Percentiles rank a stretch among this genome's conserved stretches.
Conservation (phyloP, 2,888 invertebrate species). For the Caenorhabditis sinica region DNA sequence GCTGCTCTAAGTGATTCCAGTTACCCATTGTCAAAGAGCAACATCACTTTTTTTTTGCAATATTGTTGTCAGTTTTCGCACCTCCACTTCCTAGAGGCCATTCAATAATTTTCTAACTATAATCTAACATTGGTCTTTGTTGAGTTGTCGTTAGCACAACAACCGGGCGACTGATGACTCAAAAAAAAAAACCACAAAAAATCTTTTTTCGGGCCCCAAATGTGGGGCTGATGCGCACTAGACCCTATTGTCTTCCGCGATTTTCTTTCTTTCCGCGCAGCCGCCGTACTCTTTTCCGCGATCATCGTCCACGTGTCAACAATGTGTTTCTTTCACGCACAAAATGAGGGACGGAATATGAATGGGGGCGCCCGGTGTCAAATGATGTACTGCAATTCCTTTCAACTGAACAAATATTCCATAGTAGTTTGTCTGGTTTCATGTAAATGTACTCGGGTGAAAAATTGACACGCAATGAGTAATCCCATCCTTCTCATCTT, state of each 20-base stretch:
- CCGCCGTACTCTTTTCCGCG: conserved; percentile 13
- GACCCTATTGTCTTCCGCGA: conserved; percentile 49
- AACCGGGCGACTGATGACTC: conserved; percentile 32
- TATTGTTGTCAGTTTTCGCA: conserved; percentile 30
- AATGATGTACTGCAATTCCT: conserved; percentile 58
- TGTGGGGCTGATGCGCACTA: conserved; percentile 27
- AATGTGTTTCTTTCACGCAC: conserved; percentile 40
- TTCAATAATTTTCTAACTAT: conserved; percentile 22
- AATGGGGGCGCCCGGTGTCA: conserved; percentile 44
- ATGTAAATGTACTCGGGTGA: conserved; percentile 33
- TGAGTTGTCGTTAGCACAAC: conserved; percentile 19
- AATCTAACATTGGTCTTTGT: conserved; percentile 41
- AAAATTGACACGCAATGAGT: conserved; percentile 36
- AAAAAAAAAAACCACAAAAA: conserved; percentile 9
- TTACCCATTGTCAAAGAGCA: conserved; percentile 18
- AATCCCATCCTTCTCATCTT: conserved; percentile 25
- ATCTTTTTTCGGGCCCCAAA: conserved; percentile 32
- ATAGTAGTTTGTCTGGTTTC: conserved; percentile 51
- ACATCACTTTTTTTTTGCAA: conserved; percentile 17
- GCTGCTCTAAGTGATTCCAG: conserved; percentile 13
- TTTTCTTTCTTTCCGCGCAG: conserved; percentile 29
- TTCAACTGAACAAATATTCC: conserved; percentile 48
- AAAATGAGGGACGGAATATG: neutral
- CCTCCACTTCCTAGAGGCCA: neutral
- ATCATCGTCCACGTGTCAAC: conserved; percentile 68